Percentiles rank a stretch among this genome's conserved stretches.
phyloP scores from a whole-genome alignment of 2,888 invertebrate genomes.

The Euzetes globulus region DNA sequence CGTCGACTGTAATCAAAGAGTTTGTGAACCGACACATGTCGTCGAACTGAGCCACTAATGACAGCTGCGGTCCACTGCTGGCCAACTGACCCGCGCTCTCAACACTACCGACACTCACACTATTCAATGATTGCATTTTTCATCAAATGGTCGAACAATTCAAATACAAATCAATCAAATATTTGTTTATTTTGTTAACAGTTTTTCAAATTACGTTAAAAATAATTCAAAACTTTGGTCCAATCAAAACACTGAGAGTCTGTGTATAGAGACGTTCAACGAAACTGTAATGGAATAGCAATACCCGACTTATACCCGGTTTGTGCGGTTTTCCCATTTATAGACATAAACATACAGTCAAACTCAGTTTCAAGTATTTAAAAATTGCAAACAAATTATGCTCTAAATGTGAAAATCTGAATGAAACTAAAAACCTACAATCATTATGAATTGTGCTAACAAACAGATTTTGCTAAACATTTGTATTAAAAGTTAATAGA shows the following conservation, averaged over 20 bases:
- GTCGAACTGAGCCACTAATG: conserved; percentile 49
- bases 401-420: too few species aligned
- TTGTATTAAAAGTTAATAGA: too few species aligned
- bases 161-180: background rate
- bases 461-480: too few species aligned
- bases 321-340: background rate
- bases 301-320: background rate
- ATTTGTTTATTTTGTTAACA: background rate
- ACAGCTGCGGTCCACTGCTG: conserved; percentile 40
- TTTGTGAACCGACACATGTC: conserved; percentile 46
- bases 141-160: background rate
- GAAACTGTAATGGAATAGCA: too few species aligned
- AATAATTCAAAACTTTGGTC: background rate
- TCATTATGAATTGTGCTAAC: too few species aligned
- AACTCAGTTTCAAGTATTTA: too few species aligned
- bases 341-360: background rate
- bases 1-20: background rate
- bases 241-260: background rate
- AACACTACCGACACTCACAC: background rate
- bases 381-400: too few species aligned
- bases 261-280: background rate
- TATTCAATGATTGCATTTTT: background rate
- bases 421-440: too few species aligned
- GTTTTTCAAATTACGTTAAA: background rate
- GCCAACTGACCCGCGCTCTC: background rate